phyloP scores from a whole-genome alignment of 2,797 vertebrate species.

The Pitangus sulphuratus region DNA sequence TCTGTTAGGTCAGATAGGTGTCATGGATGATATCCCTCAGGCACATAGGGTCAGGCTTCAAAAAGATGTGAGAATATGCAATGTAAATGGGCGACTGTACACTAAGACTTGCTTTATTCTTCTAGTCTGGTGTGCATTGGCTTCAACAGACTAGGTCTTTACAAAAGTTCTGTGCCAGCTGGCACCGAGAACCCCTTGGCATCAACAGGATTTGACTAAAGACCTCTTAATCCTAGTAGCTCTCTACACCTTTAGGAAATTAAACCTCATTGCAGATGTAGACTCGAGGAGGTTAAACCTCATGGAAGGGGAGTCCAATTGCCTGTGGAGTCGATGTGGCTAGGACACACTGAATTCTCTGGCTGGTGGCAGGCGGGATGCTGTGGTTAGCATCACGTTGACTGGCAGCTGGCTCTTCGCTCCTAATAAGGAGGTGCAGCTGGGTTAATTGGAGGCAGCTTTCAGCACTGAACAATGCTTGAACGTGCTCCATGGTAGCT shows the following conservation, averaged over 20 bases:
- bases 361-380: background rate
- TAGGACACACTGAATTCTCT: background rate
- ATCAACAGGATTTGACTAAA: background rate
- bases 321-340: background rate
- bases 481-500: background rate
- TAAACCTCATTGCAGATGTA: background rate
- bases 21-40: rapidly evolving
- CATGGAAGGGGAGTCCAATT: background rate
- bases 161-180: background rate
- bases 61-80: background rate
- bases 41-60: background rate
- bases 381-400: background rate
- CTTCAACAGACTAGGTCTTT: background rate
- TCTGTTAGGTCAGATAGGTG: background rate
- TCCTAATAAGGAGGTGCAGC: slow-evolving; percentile 62
- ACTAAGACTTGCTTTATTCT: background rate
- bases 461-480: slow-evolving; percentile 19
- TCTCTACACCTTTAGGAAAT: background rate
- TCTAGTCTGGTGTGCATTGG: background rate
- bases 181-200: background rate
- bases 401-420: background rate
- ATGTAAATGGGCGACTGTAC: background rate
- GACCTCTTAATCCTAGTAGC: background rate
- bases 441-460: slow-evolving; percentile 54
- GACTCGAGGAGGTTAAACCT: slow-evolving; percentile 22